A percentile compares a stretch with the other conserved stretches of the same genome.
These are phyloP conservation scores for Machimus atricapillus DNA, from an alignment of 2,888 invertebrate genomes.

Conservation along the genomic window DNA sequence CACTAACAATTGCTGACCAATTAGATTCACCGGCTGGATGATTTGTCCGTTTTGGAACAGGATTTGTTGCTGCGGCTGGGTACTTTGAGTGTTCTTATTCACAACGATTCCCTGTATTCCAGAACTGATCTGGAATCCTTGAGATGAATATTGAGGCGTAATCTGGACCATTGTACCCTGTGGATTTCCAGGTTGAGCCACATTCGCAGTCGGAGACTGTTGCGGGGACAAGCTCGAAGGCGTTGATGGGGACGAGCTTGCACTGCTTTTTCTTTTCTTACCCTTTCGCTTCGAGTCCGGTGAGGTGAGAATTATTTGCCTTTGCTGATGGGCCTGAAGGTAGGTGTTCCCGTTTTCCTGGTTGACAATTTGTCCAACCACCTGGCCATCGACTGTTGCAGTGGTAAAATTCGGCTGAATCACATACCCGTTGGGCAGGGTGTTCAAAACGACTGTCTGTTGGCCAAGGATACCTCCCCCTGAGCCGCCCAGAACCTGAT, in stretches of 20 bases:
- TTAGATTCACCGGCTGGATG: slow-evolving; percentile 82
- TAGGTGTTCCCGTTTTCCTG: slow-evolving; percentile 60
- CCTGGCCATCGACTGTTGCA: slow-evolving; percentile 77
- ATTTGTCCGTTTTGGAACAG: slow-evolving; percentile 67
- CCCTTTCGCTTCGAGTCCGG: slow-evolving; percentile 75
- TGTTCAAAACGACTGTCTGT: slow-evolving; percentile 81
- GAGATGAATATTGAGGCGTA: slow-evolving; percentile 71
- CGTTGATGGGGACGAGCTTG: slow-evolving; percentile 55
- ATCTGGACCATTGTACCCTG: slow-evolving; percentile 57
- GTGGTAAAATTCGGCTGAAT: slow-evolving; percentile 73
- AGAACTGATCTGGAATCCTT: slow-evolving; percentile 78
- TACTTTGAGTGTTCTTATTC: slow-evolving; percentile 64
- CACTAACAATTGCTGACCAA: slow-evolving; percentile 82
- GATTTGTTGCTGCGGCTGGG: slow-evolving; percentile 63
- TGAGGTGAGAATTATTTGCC: slow-evolving; percentile 65
- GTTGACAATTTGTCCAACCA: slow-evolving; percentile 69
- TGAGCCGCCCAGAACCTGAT: not conserved
- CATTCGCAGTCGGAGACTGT: slow-evolving; percentile 61
- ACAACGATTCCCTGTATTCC: slow-evolving; percentile 78
- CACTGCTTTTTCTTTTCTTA: slow-evolving; percentile 75
- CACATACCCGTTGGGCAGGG: slow-evolving; percentile 78
- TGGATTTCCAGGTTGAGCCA: slow-evolving; percentile 66
- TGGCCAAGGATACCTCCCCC: slow-evolving; percentile 68
- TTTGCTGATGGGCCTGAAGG: slow-evolving; percentile 53
- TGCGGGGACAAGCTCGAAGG: slow-evolving; percentile 58